A percentile compares a stretch with the other conserved stretches of the same genome.
phyloP scores from a whole-genome alignment of 2,113 vertebrate species.

The Megaleporinus macrocephalus region DNA sequence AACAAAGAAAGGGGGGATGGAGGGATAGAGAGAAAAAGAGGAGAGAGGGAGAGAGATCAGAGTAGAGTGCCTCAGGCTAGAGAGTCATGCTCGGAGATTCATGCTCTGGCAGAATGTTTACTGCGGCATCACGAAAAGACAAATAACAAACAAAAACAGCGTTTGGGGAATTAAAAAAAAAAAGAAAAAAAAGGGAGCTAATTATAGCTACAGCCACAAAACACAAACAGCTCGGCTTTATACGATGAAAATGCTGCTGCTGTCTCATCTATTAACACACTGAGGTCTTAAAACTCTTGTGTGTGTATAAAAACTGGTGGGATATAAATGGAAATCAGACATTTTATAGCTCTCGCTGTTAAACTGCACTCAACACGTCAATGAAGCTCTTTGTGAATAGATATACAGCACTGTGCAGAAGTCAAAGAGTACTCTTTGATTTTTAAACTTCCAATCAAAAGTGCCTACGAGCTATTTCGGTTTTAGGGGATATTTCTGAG shows the following conservation, averaged over 20 bases:
- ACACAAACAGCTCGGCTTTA: constrained; percentile 4
- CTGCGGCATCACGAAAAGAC: constrained; percentile 3
- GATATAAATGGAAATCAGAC: background rate
- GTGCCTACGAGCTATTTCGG: too few relatives aligned
- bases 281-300: constrained; percentile 2
- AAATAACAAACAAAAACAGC: constrained; percentile 21
- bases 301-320: too few relatives aligned
- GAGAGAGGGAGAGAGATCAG: background rate
- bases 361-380: background rate
- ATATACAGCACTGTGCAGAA: too few relatives aligned
- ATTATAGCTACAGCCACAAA: constrained; percentile 30
- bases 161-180: constrained; percentile 18
- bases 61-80: background rate
- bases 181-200: constrained; percentile 15
- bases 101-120: background rate
- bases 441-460: too few relatives aligned
- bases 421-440: too few relatives aligned
- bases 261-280: constrained; percentile 21
- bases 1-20: background rate
- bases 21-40: background rate
- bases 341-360: too few relatives aligned
- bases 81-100: background rate
- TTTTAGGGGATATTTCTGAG: too few relatives aligned
- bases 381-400: background rate
- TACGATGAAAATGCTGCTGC: constrained; percentile 18